phyloP scores from a whole-genome alignment of 2,797 vertebrate species.

The Naso thynnoides region DNA sequence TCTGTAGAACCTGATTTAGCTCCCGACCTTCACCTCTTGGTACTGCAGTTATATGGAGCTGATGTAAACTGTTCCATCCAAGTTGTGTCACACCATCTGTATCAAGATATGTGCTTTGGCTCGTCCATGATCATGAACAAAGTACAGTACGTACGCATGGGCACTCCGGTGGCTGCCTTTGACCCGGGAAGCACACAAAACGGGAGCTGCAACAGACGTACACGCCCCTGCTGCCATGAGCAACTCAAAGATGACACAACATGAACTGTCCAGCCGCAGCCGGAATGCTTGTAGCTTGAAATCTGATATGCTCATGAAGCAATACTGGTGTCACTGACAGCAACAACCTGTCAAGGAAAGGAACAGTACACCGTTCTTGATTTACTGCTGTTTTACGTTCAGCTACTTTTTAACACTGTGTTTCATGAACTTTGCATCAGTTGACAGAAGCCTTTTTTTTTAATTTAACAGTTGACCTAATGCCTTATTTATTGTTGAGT shows the following conservation, averaged over 20 bases:
- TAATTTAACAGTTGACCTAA: slow-evolving; percentile 67
- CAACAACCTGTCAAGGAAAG: slow-evolving; percentile 35
- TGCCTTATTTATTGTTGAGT: slow-evolving; percentile 82
- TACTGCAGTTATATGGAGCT: slow-evolving; percentile 26
- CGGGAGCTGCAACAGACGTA: slow-evolving; percentile 19
- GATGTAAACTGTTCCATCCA: slow-evolving; percentile 30
- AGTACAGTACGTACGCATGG: slow-evolving; percentile 11
- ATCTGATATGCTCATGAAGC: slow-evolving; percentile 60
- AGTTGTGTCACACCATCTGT: slow-evolving; percentile 34
- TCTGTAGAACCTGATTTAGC: slow-evolving; percentile 47
- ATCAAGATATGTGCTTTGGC: slow-evolving; percentile 62
- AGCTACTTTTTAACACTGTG: slow-evolving; percentile 50
- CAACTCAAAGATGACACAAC: slow-evolving; percentile 38
- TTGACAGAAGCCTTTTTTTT: slow-evolving; percentile 39
- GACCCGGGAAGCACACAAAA: slow-evolving; percentile 44
- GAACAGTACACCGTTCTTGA: slow-evolving; percentile 58
- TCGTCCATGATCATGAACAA: slow-evolving; percentile 33
- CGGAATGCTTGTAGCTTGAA: slow-evolving; percentile 53
- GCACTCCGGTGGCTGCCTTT: slow-evolving; percentile 47
- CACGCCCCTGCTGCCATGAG: slow-evolving; percentile 15
- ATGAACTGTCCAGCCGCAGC: slow-evolving; percentile 34
- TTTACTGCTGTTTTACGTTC: slow-evolving; percentile 52
- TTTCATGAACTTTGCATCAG: slow-evolving; percentile 46
- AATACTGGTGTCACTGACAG: slow-evolving; percentile 51
- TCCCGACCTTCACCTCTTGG: slow-evolving; percentile 25